A percentile compares a stretch with the other conserved stretches of the same genome.
phyloP scores from a whole-genome alignment of 2,888 invertebrate species.

The Brachyptera putata region DNA sequence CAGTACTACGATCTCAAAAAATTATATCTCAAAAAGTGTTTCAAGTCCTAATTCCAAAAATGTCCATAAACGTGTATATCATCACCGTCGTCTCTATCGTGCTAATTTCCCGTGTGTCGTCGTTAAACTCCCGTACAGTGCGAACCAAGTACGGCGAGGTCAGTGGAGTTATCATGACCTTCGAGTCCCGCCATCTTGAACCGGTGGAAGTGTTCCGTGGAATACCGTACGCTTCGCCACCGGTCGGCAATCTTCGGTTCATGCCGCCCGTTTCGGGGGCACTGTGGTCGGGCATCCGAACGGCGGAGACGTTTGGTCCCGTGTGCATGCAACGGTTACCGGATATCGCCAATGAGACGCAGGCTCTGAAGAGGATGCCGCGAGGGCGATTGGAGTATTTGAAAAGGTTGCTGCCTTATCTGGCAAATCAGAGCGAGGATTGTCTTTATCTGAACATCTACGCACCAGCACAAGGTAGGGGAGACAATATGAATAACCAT shows the following conservation, averaged over 20 bases:
- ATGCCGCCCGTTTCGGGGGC: conserved; percentile 95
- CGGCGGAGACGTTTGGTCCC: conserved; percentile 81
- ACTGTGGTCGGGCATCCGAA: conserved; percentile 85
- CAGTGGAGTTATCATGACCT: conserved; percentile 77
- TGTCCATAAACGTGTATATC: too few relatives aligned
- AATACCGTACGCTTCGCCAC: conserved; percentile 92
- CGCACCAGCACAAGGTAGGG: conserved; percentile 87
- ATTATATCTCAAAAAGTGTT: too few relatives aligned
- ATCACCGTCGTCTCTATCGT: conserved; percentile 20
- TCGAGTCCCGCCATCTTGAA: conserved; percentile 75
- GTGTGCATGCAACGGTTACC: conserved; percentile 91
- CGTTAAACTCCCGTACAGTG: conserved; percentile 79
- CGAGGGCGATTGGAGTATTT: conserved; percentile 84
- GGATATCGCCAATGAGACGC: conserved; percentile 78
- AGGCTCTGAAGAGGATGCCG: conserved; percentile 79
- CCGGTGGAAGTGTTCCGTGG: conserved; percentile 91
- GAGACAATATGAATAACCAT: too few relatives aligned
- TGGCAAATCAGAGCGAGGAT: conserved; percentile 92
- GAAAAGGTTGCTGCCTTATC: conserved; percentile 78
- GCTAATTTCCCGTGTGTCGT: neutral
- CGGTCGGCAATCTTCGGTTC: conserved; percentile 81
- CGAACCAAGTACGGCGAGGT: conserved; percentile 85
- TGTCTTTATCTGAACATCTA: conserved; percentile 96
- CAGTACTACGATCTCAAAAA: too few relatives aligned
- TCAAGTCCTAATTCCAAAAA: too few relatives aligned